phyloP scores from a whole-genome alignment of 2,888 invertebrate genomes.

The Cacoxenus indagator region DNA sequence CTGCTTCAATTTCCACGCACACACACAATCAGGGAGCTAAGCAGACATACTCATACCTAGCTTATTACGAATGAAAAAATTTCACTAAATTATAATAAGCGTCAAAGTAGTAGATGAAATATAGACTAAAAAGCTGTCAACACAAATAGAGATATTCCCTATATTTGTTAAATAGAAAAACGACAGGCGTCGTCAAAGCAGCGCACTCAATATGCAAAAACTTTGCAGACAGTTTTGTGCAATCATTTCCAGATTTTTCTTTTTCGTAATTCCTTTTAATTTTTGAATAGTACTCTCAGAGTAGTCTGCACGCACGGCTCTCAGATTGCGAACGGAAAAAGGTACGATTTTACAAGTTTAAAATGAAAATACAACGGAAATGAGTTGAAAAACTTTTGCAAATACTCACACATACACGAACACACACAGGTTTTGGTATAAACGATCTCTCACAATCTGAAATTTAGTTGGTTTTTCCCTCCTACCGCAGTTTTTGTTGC shows the following conservation, averaged over 20 bases:
- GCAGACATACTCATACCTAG: not conserved
- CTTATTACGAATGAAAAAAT: constrained; percentile 1
- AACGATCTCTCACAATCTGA: not conserved
- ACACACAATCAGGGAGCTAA: not conserved
- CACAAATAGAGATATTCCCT: constrained; percentile 27
- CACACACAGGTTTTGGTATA: not conserved
- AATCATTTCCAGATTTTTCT: constrained; percentile 49
- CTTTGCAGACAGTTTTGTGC: constrained; percentile 61
- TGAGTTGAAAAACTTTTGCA: constrained; percentile 64
- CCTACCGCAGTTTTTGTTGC: not conserved
- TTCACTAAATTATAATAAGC: constrained; percentile 59
- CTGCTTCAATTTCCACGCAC: constrained; percentile 57
- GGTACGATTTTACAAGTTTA: constrained; percentile 43
- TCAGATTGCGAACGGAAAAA: constrained; percentile 9
- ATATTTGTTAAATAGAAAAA: not conserved
- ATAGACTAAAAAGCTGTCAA: constrained; percentile 54
- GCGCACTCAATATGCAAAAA: constrained; percentile 48
- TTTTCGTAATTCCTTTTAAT: not conserved
- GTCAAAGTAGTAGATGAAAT: not conserved
- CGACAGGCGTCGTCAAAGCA: constrained; percentile 8
- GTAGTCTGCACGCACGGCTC: not conserved
- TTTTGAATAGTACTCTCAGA: not conserved
- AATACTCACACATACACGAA: constrained; percentile 45
- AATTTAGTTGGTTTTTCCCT: not conserved
- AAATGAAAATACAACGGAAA: constrained; percentile 52